A percentile compares a stretch with the other conserved stretches of the same genome.
phyloP scores from a whole-genome alignment of 1,140 invertebrate genomes.

The Dolichoris vasculosae region DNA sequence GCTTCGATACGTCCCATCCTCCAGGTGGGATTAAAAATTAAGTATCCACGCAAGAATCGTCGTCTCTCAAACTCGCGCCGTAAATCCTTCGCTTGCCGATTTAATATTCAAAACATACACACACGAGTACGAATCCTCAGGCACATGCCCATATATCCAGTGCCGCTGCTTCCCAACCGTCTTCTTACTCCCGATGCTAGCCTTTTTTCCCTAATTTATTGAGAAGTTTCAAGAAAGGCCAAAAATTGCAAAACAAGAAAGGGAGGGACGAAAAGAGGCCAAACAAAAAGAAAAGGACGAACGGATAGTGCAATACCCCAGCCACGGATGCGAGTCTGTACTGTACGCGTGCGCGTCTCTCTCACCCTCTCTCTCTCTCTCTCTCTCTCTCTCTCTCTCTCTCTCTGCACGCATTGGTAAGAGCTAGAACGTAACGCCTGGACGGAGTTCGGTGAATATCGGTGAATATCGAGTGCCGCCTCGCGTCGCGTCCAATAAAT shows the following conservation, averaged over 20 bases:
- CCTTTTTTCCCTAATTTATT: conserved; percentile 36
- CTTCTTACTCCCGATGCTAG: neutral
- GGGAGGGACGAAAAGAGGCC: neutral
- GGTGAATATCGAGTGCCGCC: conserved; percentile 39
- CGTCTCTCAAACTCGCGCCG: neutral
- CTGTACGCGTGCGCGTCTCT: neutral
- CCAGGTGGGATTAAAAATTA: conserved; percentile 19
- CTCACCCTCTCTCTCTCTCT: too few relatives aligned
- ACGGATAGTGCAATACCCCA: neutral
- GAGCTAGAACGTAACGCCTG: conserved; percentile 7
- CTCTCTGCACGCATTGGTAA: too few relatives aligned
- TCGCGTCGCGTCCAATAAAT: conserved; percentile 38
- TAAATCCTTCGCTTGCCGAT: conserved; percentile 29
- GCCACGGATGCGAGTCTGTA: neutral
- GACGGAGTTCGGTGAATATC: conserved; percentile 43
- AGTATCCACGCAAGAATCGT: neutral
- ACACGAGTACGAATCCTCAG: neutral
- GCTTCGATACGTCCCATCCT: neutral
- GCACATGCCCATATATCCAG: neutral
- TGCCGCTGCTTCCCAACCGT: neutral
- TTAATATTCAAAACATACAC: conserved; percentile 29
- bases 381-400: too few relatives aligned
- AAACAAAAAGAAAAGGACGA: neutral
- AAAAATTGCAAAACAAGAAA: conserved; percentile 27
- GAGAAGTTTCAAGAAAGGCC: conserved; percentile 21